Evolutionary conservation across 2,113 vertebrate species (phyloP).

Genomic region (Cochlearius cochlearius): DNA sequence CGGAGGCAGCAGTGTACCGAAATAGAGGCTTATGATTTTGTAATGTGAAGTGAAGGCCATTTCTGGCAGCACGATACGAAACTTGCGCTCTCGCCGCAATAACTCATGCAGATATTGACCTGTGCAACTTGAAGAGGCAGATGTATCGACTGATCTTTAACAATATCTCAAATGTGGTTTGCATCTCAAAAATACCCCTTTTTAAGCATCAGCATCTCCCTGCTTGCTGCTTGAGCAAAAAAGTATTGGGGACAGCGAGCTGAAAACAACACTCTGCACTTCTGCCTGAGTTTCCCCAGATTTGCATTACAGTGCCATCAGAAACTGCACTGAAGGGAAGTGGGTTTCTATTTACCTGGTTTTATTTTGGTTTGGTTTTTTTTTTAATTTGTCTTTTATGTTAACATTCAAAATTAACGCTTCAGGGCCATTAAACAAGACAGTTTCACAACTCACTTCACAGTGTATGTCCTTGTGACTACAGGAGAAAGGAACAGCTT

Average conservation of each 20-base stretch:
- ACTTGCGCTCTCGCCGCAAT: background rate
- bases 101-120: background rate
- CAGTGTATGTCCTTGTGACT: background rate
- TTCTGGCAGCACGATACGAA: background rate
- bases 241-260: background rate
- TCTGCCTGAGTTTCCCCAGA: background rate
- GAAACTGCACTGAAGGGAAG: background rate
- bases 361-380: background rate
- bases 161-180: background rate
- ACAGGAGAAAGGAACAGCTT: background rate
- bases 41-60: background rate
- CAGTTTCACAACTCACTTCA: background rate
- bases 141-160: background rate
- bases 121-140: background rate
- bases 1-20: background rate
- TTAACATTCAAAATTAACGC: background rate
- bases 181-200: background rate
- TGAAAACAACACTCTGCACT: background rate
- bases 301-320: background rate
- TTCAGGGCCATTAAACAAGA: background rate
- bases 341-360: background rate
- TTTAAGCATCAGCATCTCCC: background rate
- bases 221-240: background rate
- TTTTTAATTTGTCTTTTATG: background rate
- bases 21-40: background rate